Evolutionary conservation across 2,888 invertebrate genomes (phyloP).

Genomic region (Anorthoa munda): DNA sequence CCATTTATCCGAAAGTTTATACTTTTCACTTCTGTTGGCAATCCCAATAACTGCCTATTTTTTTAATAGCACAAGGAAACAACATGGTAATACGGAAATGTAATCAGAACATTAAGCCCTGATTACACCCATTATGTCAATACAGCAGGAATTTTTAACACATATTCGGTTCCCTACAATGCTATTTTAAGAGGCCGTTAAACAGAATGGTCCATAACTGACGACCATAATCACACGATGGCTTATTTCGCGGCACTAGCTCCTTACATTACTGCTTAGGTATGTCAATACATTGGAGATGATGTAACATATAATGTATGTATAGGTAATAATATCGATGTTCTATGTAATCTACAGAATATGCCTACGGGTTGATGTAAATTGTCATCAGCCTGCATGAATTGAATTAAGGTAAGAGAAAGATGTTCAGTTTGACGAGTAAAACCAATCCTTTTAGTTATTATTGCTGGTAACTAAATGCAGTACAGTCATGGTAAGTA

Average conservation of each 20-base stretch:
- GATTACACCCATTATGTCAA: conserved; percentile 67
- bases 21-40: no score
- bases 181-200: conserved; percentile 69
- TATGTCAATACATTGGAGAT: conserved; percentile 27
- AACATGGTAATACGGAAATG: conserved; percentile 28
- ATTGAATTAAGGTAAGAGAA: neutral
- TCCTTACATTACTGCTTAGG: conserved; percentile 38
- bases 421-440: neutral
- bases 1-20: no score
- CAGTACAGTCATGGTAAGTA: neutral
- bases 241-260: conserved; percentile 63
- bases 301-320: conserved; percentile 9
- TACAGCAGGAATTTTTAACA: conserved; percentile 65
- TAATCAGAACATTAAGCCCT: conserved; percentile 56
- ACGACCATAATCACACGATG: conserved; percentile 65
- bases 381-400: neutral
- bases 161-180: conserved; percentile 51
- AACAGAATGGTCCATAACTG: conserved; percentile 66
- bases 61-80: neutral
- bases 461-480: neutral
- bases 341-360: neutral
- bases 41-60: no score
- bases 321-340: neutral
- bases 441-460: no score
- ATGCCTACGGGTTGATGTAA: neutral